Conservation (phyloP, 2,113 vertebrate species). For the Pluvialis apricaria region DNA sequence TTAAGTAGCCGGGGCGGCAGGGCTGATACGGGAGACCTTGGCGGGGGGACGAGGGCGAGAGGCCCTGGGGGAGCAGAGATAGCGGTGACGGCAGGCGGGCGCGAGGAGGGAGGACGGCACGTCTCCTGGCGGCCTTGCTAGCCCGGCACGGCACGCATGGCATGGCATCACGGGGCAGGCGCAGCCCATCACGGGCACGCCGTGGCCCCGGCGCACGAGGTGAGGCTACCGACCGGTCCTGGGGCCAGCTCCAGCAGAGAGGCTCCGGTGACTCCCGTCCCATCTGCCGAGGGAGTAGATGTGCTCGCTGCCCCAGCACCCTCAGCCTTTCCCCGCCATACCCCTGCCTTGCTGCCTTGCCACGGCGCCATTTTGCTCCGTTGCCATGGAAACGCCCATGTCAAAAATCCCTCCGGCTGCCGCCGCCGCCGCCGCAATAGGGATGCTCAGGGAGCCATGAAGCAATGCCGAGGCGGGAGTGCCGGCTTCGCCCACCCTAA, state of each 20-base stretch:
- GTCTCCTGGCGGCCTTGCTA: not conserved
- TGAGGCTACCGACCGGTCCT: not conserved
- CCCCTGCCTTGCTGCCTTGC: not conserved
- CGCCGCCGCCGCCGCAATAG: rapidly evolving
- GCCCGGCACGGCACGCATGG: not conserved
- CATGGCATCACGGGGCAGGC: not conserved
- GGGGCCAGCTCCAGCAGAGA: not conserved
- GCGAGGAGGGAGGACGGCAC: not conserved
- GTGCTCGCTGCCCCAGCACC: not conserved
- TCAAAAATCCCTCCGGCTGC: not conserved
- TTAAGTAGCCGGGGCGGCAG: not conserved
- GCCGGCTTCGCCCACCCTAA: rapidly evolving
- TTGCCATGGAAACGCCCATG: slow-evolving; percentile 27
- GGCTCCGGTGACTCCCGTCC: not conserved
- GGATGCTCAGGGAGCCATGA: not conserved
- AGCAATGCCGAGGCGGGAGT: rapidly evolving
- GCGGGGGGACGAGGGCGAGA: not conserved
- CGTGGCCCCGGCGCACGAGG: rapidly evolving
- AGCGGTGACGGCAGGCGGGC: not conserved
- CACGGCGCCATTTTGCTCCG: not conserved
- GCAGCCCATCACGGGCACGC: too few relatives aligned
- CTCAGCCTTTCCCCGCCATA: not conserved
- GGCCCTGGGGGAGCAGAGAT: not conserved
- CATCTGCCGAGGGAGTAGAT: not conserved
- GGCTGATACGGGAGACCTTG: not conserved